Conservation (phyloP, 2,113 vertebrate species). For the Tinamus guttatus region DNA sequence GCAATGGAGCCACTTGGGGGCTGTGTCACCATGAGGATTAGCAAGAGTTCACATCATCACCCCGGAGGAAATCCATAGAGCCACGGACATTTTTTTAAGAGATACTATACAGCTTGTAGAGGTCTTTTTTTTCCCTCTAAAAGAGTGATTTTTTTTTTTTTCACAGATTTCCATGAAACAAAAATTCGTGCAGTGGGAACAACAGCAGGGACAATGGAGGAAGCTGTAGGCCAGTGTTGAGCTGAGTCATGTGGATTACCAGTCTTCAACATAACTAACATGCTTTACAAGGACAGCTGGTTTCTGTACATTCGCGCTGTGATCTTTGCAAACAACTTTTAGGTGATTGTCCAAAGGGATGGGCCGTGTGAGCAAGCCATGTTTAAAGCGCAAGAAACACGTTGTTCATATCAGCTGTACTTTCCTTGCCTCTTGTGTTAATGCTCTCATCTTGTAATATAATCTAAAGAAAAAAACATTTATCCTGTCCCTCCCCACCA, state of each 20-base stretch:
- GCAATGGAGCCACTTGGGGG: not conserved
- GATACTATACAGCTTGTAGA: not conserved
- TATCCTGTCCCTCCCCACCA: not conserved
- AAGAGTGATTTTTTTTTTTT: not conserved
- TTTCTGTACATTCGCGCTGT: not conserved
- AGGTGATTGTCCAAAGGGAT: not conserved
- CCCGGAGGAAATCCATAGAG: not conserved
- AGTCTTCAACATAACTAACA: not conserved
- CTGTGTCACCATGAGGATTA: fast-evolving
- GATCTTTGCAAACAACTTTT: not conserved
- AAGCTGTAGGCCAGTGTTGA: not conserved
- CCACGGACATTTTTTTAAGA: not conserved
- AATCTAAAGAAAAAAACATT: not conserved
- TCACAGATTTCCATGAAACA: not conserved
- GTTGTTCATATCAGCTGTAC: not conserved
- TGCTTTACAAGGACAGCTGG: not conserved
- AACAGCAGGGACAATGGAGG: fast-evolving
- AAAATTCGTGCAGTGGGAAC: not conserved
- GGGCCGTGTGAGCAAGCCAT: not conserved
- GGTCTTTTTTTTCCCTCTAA: too few species aligned
- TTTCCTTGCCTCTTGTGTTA: not conserved
- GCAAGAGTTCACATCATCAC: fast-evolving
- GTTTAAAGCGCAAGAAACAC: not conserved
- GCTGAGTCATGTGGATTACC: not conserved
- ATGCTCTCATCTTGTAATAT: not conserved